These are phyloP conservation scores for Melopsittacus undulatus DNA, from an alignment of 2,797 vertebrate genomes.

Conservation along the genomic window DNA sequence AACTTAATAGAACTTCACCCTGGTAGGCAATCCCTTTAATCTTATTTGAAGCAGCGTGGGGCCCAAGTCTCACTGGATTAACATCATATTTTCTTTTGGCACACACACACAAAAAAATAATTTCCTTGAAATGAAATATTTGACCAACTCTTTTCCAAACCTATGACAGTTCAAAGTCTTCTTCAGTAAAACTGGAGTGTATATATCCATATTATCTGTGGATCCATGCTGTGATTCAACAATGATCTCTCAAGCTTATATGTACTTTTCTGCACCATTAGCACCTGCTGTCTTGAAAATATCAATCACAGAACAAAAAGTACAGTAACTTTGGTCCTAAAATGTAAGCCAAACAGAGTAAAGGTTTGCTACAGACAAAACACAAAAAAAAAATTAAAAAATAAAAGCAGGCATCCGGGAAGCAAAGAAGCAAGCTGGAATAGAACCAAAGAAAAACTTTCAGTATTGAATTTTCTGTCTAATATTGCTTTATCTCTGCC, in stretches of 20 bases:
- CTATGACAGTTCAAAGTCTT: slow-evolving; percentile 38
- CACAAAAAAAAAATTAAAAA: not conserved
- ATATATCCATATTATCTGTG: slow-evolving; percentile 5
- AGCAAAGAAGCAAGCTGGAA: not conserved
- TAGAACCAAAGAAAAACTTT: not conserved
- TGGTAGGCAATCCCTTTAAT: slow-evolving; percentile 65
- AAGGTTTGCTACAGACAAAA: not conserved
- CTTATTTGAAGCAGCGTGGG: slow-evolving; percentile 61
- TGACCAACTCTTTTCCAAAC: slow-evolving; percentile 40
- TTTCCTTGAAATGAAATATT: slow-evolving; percentile 61
- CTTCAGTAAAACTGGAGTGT: not conserved
- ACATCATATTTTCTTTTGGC: slow-evolving; percentile 41
- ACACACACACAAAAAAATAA: not conserved
- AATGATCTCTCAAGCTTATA: slow-evolving; percentile 14
- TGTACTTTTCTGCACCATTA: slow-evolving; percentile 16
- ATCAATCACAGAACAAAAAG: not conserved
- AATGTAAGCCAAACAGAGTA: not conserved
- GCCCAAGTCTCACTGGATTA: slow-evolving; percentile 59
- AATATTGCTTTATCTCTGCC: slow-evolving; percentile 5
- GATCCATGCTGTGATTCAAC: slow-evolving; percentile 29
- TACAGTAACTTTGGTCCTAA: not conserved
- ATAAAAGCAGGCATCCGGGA: not conserved
- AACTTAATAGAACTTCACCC: slow-evolving; percentile 61
- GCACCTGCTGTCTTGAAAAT: slow-evolving; percentile 15
- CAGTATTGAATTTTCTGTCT: not conserved